Evolutionary conservation across 2,113 vertebrate species (phyloP), one percentile per base, ranked within the genome.

Genomic region (pig (Sus scrofa)): DNA sequence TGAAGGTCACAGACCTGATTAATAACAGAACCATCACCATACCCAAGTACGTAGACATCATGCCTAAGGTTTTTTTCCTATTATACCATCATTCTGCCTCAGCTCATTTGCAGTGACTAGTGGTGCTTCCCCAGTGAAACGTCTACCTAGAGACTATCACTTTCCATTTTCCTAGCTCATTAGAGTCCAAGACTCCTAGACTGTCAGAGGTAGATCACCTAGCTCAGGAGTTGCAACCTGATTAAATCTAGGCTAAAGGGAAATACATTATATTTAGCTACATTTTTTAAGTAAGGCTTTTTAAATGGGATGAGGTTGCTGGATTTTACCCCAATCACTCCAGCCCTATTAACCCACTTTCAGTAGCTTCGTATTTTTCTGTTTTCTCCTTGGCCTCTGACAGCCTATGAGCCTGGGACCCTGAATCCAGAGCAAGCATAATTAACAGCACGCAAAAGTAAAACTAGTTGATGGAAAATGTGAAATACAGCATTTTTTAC

Each of bases 191-290:
- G 62, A 85, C 32, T 67, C 34, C 13, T 2, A 65, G 26, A 79
- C 15, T 75, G 15, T 32, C 62, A 86, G 34, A 96, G 37, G 24
- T 73, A 93, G 14, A 71, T 85, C 39, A 77, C 68, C 44, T 54
- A 81, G 52, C 39, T 81, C 65, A 90, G 60, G 44, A n/a, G 34
- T 37, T 91, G 4, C 32, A 96, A 79, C 24, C 24, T 77, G 58
- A 62, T 20, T 92, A 39, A 79, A 60, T 85, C 19, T 58, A 90
- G n/a, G 26, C 70, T 86, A 44, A 44, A 44, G 44, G 32, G 63
- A 34, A 85, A 82, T 32, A 26, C 22, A 68, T 90, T 96, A 94
- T 89, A 54, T 68, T 96, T 60, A 60, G 14, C 30, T 91, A 68
- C 62, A 73, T 30, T 65, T 67, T 65, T 92, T 44, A 90, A 24